Base-by-base conservation (phyloP, 2,888 invertebrate species). In the Bursaphelenchus okinawaensis region DNA sequence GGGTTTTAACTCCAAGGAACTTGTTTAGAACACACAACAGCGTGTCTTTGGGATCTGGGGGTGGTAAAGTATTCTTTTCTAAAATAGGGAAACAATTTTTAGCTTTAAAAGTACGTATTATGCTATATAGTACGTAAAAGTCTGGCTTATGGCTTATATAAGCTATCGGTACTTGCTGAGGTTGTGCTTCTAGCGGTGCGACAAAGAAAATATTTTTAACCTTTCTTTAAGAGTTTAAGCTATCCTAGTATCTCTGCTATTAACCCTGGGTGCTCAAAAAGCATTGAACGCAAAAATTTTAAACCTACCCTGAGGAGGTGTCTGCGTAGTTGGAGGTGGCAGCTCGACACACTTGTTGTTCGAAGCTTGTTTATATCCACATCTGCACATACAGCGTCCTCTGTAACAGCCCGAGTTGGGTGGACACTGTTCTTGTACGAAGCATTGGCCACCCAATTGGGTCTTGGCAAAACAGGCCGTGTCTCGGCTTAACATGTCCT, bases 371-470 rank as follows among this genome's bases (percentile, higher is more conserved):
- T 68, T 67, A 57, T 74, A 79, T 8, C 75, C 78, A 65, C 81
- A 81, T 29, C 78, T 69, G 70, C 81, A 82, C 69, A 75, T 68
- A 63, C 81, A 81, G 16, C 79, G 58, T 16, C 81, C 81, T 22
- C 81, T 67, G 56, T 81, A 81, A 62, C 81, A 81, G 20, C 81
- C 81, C 1, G 80, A 73, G 56, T 79, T 77, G 27, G 71, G 66
- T 0, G 81, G 81, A 56, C 81, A 81, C 55, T 81, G 81, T 55
- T 76, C 75, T 68, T 81, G 81, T 19, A 81, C 79, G 71, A 81
- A 79, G 64, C 81, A 81, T n/a, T 77, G 70, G 2, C 71, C 75
- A 16, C 79, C 80, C 0, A 81, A 71, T 7, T 72, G 66, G 7
- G 72, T 70, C 16, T 69, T 65, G 68, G 72, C 65, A 12, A 75